A percentile compares a stretch with the other conserved stretches of the same genome.
phyloP scores from a whole-genome alignment of 1,140 invertebrate genomes.

The Lepidurus packardi region DNA sequence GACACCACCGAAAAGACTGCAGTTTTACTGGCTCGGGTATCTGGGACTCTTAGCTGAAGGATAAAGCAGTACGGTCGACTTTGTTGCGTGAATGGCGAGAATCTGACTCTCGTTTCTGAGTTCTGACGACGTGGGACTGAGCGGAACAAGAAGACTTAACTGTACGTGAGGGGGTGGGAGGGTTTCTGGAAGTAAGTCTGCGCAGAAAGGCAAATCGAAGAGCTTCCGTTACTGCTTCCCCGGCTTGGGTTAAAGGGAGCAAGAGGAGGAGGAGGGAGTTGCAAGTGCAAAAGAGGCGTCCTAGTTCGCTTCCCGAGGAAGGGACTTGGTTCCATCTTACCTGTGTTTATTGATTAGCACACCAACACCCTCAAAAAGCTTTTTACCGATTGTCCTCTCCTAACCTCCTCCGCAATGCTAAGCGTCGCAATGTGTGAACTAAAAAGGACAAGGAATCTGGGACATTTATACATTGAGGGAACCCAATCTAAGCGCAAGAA shows the following conservation, averaged over 20 bases:
- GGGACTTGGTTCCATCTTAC: not conserved
- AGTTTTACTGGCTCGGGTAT: not conserved
- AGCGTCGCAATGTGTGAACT: not conserved
- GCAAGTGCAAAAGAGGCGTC: not conserved
- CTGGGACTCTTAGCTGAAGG: not conserved
- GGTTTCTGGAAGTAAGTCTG: not conserved
- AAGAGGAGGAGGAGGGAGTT: no score
- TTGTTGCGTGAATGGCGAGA: constrained; percentile 9
- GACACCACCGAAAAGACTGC: not conserved
- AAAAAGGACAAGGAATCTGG: not conserved
- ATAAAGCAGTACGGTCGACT: not conserved
- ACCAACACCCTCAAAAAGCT: not conserved
- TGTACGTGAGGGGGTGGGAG: not conserved
- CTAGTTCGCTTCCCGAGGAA: not conserved
- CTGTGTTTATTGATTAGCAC: constrained; percentile 19
- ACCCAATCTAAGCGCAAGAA: not conserved
- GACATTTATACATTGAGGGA: not conserved
- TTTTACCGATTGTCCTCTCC: not conserved
- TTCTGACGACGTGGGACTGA: not conserved
- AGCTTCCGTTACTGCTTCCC: constrained; percentile 4
- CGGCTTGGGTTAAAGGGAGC: not conserved
- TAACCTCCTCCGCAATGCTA: not conserved
- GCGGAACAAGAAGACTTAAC: not conserved
- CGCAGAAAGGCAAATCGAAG: not conserved
- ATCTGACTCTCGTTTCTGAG: not conserved